phyloP scores from a whole-genome alignment of 2,113 vertebrate genomes.

The Ciconia stormi region DNA sequence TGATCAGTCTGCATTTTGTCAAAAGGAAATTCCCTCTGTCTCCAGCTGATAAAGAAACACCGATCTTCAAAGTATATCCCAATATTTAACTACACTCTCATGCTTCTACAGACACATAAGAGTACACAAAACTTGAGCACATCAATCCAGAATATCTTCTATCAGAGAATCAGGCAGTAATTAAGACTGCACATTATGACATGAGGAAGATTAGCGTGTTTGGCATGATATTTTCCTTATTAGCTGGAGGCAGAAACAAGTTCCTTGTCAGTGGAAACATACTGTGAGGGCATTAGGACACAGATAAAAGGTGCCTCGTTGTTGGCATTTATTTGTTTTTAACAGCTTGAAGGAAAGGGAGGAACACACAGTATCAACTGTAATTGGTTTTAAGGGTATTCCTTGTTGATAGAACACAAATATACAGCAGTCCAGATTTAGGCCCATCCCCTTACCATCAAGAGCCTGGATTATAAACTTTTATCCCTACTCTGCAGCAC shows the following conservation, averaged over 20 bases:
- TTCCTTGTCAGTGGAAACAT: slow-evolving; percentile 23
- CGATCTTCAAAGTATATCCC: slow-evolving; percentile 23
- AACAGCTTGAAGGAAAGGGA: slow-evolving; percentile 14
- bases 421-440: slow-evolving; percentile 1
- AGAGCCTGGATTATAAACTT: slow-evolving; percentile 56
- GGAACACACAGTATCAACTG: neutral
- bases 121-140: neutral
- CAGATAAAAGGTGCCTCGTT: slow-evolving; percentile 18
- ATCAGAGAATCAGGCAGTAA: slow-evolving; percentile 14
- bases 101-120: neutral
- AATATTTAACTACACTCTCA: slow-evolving; percentile 1
- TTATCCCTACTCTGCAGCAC: slow-evolving; percentile 35
- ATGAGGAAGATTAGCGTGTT: slow-evolving; percentile 38
- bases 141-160: neutral
- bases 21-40: slow-evolving; percentile 24
- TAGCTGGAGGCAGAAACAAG: slow-evolving; percentile 51
- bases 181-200: slow-evolving; percentile 29
- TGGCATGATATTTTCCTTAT: slow-evolving; percentile 18
- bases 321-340: slow-evolving; percentile 19
- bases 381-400: neutral
- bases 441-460: slow-evolving; percentile 22
- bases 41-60: slow-evolving; percentile 16
- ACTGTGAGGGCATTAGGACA: slow-evolving; percentile 37
- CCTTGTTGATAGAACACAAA: neutral
- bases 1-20: neutral